Base-by-base conservation (phyloP, 2,113 vertebrate genomes). In the Diadophis punctatus region DNA sequence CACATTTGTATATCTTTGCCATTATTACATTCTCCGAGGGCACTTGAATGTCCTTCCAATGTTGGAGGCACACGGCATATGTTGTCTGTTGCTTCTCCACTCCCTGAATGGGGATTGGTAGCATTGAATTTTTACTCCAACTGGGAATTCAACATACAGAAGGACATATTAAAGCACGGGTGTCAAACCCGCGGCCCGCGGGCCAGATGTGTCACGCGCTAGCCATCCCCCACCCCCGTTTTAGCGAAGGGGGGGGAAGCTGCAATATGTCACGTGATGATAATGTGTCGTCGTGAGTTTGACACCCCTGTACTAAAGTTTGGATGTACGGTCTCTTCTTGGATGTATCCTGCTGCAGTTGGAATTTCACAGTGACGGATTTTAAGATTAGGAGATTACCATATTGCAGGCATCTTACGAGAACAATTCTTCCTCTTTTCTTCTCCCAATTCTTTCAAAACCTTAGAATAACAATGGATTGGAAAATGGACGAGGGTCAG, bases 401-500 rank as follows among this genome's bases (percentile, higher is more conserved):
- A 4, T 25, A 2, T 25, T 55, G 56, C 68, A 48, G 85, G 60
- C 48, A 46, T 23, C 2, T 10, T 48, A 9, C 12, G 5, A 60
- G 52, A 68, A 87, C 68, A 39, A 8, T 18, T 39, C 6, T 80
- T 80, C 74, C n/a, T 8, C 7, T 51, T 30, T 43, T 39, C 10
- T 39, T 12, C 20, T 34, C 46, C 51, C 9, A 12, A 48, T 63
- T 63, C 7, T 60, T 87, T 87, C 9, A 1, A 49, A 49, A 49
- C 43, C 11, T 74, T 58, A 94, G 94, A 89, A 55, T 90, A 87
- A 87, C 0, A 85, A 10, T 48, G 22, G 87, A 74, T 92, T 95
- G 0, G 95, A 94, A 93, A 96, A 97, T 0, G 94, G 96, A 90
- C 94, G 25, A 7, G 0, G 8, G 22, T 63, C 5, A 53, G 52